Conservation (phyloP, 2,797 vertebrate genomes). For the Coregonus sp. region DNA sequence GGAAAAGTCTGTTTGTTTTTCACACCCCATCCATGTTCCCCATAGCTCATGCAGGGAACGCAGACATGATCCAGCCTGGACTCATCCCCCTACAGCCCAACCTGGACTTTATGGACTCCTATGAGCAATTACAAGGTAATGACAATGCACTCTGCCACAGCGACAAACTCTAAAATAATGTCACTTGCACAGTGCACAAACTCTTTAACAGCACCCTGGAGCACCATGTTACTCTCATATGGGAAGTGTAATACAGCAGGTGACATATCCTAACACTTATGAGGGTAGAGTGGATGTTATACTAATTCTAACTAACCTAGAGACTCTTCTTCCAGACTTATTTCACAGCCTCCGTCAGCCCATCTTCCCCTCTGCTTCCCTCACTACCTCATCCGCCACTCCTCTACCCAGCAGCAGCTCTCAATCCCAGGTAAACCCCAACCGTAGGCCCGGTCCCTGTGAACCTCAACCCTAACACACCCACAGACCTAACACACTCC, state of each 20-base stretch:
- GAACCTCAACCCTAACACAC: constrained; percentile 35
- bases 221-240: constrained; percentile 30
- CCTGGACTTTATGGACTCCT: constrained; percentile 97
- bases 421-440: constrained; percentile 85
- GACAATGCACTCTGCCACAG: not conserved
- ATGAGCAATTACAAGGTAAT: constrained; percentile 94
- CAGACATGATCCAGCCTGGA: constrained; percentile 98
- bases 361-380: constrained; percentile 77
- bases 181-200: constrained; percentile 51
- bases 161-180: not conserved
- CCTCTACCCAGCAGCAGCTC: constrained; percentile 82
- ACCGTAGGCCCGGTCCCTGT: constrained; percentile 31
- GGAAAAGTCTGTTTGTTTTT: not conserved
- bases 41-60: constrained; percentile 91
- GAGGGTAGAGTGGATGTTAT: constrained; percentile 51
- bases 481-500: constrained; percentile 3
- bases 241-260: constrained; percentile 53
- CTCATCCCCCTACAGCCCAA: constrained; percentile 96
- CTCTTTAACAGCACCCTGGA: constrained; percentile 42
- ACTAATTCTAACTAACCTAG: constrained; percentile 71
- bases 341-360: constrained; percentile 86
- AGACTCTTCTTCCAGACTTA: constrained; percentile 85
- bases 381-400: constrained; percentile 74
- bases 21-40: not conserved
- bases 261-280: constrained; percentile 55